phyloP scores from a whole-genome alignment of 1,140 invertebrate species.

The Orius insidiosus region DNA sequence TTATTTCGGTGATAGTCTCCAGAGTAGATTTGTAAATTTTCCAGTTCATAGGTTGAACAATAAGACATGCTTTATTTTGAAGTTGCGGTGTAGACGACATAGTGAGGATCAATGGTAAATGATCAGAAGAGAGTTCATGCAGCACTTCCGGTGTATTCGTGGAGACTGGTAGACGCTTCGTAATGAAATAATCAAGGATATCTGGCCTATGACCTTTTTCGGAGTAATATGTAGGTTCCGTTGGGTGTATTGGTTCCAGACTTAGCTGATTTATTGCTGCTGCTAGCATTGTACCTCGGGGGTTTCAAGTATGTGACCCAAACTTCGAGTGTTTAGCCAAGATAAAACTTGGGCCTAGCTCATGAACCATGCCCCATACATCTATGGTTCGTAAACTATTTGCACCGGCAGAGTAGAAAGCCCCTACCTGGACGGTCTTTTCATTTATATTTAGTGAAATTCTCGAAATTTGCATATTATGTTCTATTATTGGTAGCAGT shows the following conservation, averaged over 20 bases:
- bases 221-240: neutral
- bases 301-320: neutral
- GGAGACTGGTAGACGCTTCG: neutral
- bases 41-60: neutral
- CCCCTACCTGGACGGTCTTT: neutral
- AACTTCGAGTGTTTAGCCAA: neutral
- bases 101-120: neutral
- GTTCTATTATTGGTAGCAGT: slow-evolving; percentile 4
- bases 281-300: neutral
- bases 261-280: neutral
- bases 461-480: slow-evolving; percentile 3
- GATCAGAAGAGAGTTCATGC: neutral
- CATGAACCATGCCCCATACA: slow-evolving; percentile 5
- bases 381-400: slow-evolving; percentile 1
- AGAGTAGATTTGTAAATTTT: neutral
- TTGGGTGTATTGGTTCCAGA: neutral
- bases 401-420: slow-evolving; percentile 5
- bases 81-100: neutral
- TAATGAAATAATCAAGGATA: neutral
- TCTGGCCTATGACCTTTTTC: neutral
- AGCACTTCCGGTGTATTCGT: neutral
- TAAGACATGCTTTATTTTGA: neutral
- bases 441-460: neutral
- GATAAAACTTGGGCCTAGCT: slow-evolving; percentile 2
- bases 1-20: neutral